Evolutionary conservation across 2,113 vertebrate genomes (phyloP).

Genomic region (Aphyosemion australe): DNA sequence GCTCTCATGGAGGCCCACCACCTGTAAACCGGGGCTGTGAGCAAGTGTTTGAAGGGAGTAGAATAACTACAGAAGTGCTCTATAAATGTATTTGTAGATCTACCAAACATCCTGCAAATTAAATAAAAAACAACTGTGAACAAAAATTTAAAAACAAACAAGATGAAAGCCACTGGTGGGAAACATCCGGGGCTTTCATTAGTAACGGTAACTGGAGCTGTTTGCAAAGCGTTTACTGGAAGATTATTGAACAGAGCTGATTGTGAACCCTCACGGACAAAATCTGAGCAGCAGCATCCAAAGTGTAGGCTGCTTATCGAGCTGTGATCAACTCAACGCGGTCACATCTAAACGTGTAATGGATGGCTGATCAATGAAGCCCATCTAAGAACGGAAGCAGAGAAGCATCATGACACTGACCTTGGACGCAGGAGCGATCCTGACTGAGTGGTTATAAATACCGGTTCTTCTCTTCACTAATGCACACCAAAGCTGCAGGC

Average conservation of each 20-base stretch:
- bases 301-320: conserved; percentile 40
- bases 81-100: no score
- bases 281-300: conserved; percentile 26
- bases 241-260: conserved; percentile 51
- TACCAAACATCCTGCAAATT: no score
- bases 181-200: neutral
- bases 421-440: conserved; percentile 20
- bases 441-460: conserved; percentile 59
- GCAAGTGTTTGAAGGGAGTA: no score
- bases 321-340: conserved; percentile 16
- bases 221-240: conserved; percentile 61
- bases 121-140: neutral
- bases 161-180: neutral
- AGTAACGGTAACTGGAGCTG: conserved; percentile 50
- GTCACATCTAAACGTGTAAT: conserved; percentile 31
- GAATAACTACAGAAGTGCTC: no score
- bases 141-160: neutral
- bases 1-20: no score
- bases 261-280: conserved; percentile 11
- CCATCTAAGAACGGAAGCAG: conserved; percentile 56
- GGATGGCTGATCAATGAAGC: conserved; percentile 52
- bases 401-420: conserved; percentile 39
- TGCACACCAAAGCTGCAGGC: conserved; percentile 52
- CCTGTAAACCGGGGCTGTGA: no score
- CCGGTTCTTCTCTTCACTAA: conserved; percentile 47